Conservation (phyloP, 2,888 invertebrate species). For the Acronicta alni region DNA sequence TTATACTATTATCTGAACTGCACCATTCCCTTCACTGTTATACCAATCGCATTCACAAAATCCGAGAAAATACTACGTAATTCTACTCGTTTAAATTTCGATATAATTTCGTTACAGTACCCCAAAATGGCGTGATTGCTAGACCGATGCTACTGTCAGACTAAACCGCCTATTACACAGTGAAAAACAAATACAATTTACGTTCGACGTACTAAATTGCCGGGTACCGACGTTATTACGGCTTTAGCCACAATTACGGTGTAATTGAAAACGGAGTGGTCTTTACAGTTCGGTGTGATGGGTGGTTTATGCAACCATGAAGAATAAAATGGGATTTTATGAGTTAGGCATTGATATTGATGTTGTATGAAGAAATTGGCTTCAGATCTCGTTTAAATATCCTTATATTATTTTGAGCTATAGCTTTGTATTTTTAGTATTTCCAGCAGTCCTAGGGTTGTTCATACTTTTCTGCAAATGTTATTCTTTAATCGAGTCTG, state of each 20-base stretch:
- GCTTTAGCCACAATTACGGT: conserved; percentile 82
- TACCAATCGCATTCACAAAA: background rate
- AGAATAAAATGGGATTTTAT: conserved; percentile 55
- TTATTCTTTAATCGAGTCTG: no score
- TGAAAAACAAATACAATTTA: conserved; percentile 83
- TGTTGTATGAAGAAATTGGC: background rate
- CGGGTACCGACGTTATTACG: conserved; percentile 76
- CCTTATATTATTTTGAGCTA: background rate
- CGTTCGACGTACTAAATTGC: conserved; percentile 79
- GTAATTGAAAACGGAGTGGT: conserved; percentile 86
- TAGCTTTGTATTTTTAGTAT: no score
- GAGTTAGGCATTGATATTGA: conserved; percentile 12
- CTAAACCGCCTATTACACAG: conserved; percentile 55
- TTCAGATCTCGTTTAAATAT: background rate
- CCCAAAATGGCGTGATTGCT: conserved; percentile 31
- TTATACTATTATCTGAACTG: no score
- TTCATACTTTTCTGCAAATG: no score
- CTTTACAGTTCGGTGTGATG: conserved; percentile 75
- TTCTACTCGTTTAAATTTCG: conserved; percentile 1
- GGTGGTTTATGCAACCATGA: conserved; percentile 55
- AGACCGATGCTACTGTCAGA: conserved; percentile 41
- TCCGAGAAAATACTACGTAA: background rate
- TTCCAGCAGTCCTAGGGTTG: no score
- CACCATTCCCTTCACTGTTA: background rate
- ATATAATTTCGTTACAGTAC: conserved; percentile 3